Evolutionary conservation across 2,113 vertebrate genomes (phyloP), one percentile per base, ranked within the genome.

Genomic region (Capreolus pygargus): DNA sequence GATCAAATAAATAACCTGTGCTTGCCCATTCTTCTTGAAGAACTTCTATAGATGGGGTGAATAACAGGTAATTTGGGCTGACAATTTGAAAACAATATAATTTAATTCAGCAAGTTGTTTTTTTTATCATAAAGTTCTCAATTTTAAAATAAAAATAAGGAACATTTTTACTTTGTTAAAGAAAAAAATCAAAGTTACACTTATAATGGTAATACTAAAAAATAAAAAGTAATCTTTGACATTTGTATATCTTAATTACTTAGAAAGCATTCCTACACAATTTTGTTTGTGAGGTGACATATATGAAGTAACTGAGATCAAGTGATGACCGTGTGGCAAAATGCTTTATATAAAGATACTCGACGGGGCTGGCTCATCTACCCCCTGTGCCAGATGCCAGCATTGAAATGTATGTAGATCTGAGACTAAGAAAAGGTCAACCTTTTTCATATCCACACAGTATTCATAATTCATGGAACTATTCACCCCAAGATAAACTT

Each of bases 1-100:
- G 7, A 25, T 5, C 0, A 21, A 2, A 47, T 1, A 12, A 43
- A 28, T 14, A 27, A 7, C 2, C 7, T 3, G 3, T 16, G 3
- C 30, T 11, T 23, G 54, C 7, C 4, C 27, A 11, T 15, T 45
- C 19, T 23, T 12, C 1, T 28, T 30, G 30, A 0, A 85, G 54
- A 11, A 8, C 8, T 33, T 79, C 45, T 7, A 21, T 1, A 14
- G 50, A 21, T 21, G 2, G 3, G 4, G 3, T 14, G 12, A 14
- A 39, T 12, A 2, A 5, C 14, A 54, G 50, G 19, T 45, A 10
- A 54, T 89, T 50, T 57, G 15, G 8, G 11, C 9, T 78, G 30
- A 54, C 12, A 52, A 39, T 8, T 52, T 52, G 21, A 89, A 5
- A 52, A 36, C 14, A 23, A 79, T 30, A 30, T 39, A 91, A 54